phyloP scores from a whole-genome alignment of 2,113 vertebrate genomes.

The Embiotoca jacksoni region DNA sequence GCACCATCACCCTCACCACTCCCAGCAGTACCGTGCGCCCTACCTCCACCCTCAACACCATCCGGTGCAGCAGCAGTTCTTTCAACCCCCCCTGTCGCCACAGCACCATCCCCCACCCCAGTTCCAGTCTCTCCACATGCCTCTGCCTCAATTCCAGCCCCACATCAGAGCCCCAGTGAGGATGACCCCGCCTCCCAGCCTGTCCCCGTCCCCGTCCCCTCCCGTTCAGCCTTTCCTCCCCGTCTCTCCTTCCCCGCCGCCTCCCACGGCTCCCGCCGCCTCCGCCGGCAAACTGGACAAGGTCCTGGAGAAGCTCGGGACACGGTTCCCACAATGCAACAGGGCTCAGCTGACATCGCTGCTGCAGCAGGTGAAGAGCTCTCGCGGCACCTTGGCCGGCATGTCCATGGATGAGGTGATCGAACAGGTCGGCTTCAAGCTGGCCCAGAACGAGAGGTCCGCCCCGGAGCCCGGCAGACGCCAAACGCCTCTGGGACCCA shows the following conservation, averaged over 20 bases:
- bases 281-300: conserved; percentile 88
- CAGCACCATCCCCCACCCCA: not conserved
- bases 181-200: conserved; percentile 49
- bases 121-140: not conserved
- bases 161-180: conserved; percentile 1
- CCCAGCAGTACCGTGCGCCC: conserved; percentile 5
- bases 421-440: conserved; percentile 86
- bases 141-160: not conserved
- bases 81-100: not conserved
- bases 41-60: not conserved
- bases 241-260: not conserved
- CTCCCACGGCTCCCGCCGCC: conserved; percentile 5
- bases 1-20: conserved; percentile 50
- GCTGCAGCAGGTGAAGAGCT: conserved; percentile 94
- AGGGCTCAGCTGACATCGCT: conserved; percentile 88
- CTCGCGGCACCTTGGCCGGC: conserved; percentile 90
- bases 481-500: conserved; percentile 33
- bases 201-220: conserved; percentile 63
- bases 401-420: conserved; percentile 91
- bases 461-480: conserved; percentile 69
- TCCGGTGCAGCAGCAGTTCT: not conserved
- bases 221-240: conserved; percentile 27
- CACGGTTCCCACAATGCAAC: conserved; percentile 89
- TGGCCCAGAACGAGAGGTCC: conserved; percentile 81
- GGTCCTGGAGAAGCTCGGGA: conserved; percentile 89